Base-by-base conservation (phyloP, 1,140 invertebrate genomes). In the Oppia nitens region DNA sequence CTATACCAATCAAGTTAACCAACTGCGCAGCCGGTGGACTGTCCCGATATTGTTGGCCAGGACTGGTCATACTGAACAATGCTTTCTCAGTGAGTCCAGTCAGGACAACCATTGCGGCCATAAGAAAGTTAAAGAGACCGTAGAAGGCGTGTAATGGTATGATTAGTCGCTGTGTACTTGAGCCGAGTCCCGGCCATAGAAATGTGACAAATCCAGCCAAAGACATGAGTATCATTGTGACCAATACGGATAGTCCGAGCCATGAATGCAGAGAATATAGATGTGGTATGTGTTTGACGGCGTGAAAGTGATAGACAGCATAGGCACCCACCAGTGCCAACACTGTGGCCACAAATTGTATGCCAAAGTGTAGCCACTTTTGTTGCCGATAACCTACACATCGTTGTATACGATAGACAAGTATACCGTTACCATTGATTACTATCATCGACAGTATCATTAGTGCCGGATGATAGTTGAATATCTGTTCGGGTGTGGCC, bases 381-480 rank as follows among this genome's bases (percentile, higher is more conserved):
- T 90, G 73, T 54, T 77, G 77, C 57, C 76, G 77, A 72, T 93
- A 93, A 29, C 76, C 74, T 55, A 80, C 73, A 64, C 79, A 80
- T 56, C 87, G 77, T 64, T 85, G 82, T 17, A 81, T 79, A 64
- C 90, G 78, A 67, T 90, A 94, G 3, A 89, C 77, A 27, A 93
- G 67, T 65, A 91, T 76, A 88, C 86, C 83, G 76, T 92, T 85
- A 45, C 81, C 83, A 71, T 86, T 88, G 1, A 91, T 70, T 70
- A 85, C 89, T 4, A 93, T 78, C 68, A 93, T 74, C 53, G 85
- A 87, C 63, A 90, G 77, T 11, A 81, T 78, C 87, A 92, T 90
- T 28, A 89, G 78, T 0, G 91, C 72, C 1, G 88, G 88, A 75
- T 93, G 89, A 79, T 86, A 91, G 69, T 92, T 90, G 64, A 93